Evolutionary conservation across 2,797 vertebrate genomes (phyloP), one percentile per base, ranked within the genome.

Genomic region (Amblyopsis hoosieri): DNA sequence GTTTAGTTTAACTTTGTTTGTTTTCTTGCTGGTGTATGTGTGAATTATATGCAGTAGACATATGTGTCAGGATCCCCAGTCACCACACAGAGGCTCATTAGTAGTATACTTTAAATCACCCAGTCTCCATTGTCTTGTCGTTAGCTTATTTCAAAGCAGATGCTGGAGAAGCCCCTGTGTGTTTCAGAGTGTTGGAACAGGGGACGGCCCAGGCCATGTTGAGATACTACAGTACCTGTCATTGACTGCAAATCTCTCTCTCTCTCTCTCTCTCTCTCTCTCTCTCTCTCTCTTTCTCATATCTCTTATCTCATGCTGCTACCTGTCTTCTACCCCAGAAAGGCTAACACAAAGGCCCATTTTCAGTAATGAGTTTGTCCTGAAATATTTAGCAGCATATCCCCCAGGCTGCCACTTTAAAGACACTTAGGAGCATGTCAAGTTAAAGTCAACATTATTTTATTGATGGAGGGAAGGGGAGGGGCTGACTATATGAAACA

Each of bases 91-190:
- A 87, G 87, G 86, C 91, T 91, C 91, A 92, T 93, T 93, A 93
- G 88, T 67, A 84, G 71, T 79, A 83, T 71, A 85, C 79, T 85
- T 87, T 74, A 85, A 89, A 86, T 87, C 85, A 88, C 81, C 79
- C 79, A 61, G 73, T 88, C 89, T 90, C 85, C 80, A 81, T 84
- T 86, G 85, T 90, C 88, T 89, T 89, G 89, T 89, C 87, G 86
- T 91, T 90, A 91, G 88, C 87, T 92, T 86, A 91, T 93, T 90
- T 87, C 81, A 91, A 91, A 91, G 89, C 90, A 91, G 88, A 92
- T 92, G 90, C 88, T 91, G 80, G 75, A 84, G 79, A 72, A 88
- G 85, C 85, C 86, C 87, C 79, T 75, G 78, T 88, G 87, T 84
- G 81, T 87, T 89, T 89, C 3, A 4, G 79, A 78, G 78, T 80